Percentiles rank a stretch among this genome's conserved stretches.
These are phyloP conservation scores for Lemur catta DNA, from an alignment of 2,797 vertebrate genomes.

Conservation along the genomic window DNA sequence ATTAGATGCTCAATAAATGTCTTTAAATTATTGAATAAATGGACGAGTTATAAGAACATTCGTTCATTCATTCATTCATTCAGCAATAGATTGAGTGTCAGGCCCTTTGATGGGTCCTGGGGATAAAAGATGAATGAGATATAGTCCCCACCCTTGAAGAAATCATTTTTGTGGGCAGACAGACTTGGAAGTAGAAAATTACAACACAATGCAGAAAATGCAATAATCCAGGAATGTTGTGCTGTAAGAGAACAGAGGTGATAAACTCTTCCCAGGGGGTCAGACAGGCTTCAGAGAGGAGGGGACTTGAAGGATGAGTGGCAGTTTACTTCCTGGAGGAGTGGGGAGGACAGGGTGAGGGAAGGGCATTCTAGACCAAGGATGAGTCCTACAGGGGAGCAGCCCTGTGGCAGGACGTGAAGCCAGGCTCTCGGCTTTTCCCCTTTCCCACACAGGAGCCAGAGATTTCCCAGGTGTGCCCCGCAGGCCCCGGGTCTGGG, in stretches of 20 bases:
- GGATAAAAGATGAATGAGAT: not conserved
- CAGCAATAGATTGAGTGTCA: not conserved
- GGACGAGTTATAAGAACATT: not conserved
- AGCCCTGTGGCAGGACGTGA: accelerated
- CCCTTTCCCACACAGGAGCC: not conserved
- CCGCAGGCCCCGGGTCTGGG: not conserved
- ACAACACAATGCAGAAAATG: not conserved
- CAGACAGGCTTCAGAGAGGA: not conserved
- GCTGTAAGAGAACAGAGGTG: not conserved
- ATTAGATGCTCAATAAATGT: not conserved
- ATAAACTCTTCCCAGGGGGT: not conserved
- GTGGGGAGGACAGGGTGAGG: accelerated
- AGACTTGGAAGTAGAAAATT: not conserved
- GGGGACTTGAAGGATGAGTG: not conserved
- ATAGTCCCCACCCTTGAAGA: not conserved
- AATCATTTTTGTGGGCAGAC: not conserved
- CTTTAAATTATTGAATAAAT: not conserved
- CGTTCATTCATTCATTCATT: not conserved
- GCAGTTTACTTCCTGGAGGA: not conserved
- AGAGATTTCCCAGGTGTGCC: accelerated
- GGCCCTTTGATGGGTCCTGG: not conserved
- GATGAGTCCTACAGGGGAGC: not conserved
- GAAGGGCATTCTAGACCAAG: not conserved
- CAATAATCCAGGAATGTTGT: not conserved
- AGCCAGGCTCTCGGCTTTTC: not conserved